Evolutionary conservation across 1,140 invertebrate genomes (phyloP).

Genomic region (Temnothorax longispinosus): DNA sequence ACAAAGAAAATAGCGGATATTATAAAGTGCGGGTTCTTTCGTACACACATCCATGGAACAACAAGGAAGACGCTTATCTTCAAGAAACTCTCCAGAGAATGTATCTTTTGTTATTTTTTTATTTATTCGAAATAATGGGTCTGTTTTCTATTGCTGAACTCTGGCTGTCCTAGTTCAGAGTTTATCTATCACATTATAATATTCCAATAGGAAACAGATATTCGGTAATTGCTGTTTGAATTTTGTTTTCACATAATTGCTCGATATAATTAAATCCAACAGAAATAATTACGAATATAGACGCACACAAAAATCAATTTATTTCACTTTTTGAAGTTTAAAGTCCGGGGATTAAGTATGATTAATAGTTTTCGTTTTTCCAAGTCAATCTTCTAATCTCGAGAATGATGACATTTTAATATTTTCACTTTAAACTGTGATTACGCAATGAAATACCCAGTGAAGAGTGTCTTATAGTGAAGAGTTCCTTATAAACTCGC

Average conservation of each 20-base stretch:
- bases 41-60: not conserved
- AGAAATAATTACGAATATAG: not conserved
- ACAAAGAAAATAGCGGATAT: conserved; percentile 7
- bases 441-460: not conserved
- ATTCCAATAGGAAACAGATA: too few species aligned
- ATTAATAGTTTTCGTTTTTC: not conserved
- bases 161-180: too few species aligned
- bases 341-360: not conserved
- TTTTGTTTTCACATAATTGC: not conserved
- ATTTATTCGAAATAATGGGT: not conserved
- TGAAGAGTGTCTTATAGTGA: not conserved
- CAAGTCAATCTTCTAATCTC: not conserved
- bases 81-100: not conserved
- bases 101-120: not conserved
- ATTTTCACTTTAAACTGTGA: not conserved
- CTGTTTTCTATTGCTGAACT: too few species aligned
- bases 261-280: not conserved
- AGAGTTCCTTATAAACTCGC: not conserved
- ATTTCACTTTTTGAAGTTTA: not conserved
- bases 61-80: not conserved
- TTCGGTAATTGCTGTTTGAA: not conserved
- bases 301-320: not conserved
- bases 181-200: too few species aligned
- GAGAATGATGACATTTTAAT: not conserved
- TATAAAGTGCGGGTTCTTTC: not conserved